phyloP scores from a whole-genome alignment of 2,888 invertebrate genomes.

The Andricus curvator region DNA sequence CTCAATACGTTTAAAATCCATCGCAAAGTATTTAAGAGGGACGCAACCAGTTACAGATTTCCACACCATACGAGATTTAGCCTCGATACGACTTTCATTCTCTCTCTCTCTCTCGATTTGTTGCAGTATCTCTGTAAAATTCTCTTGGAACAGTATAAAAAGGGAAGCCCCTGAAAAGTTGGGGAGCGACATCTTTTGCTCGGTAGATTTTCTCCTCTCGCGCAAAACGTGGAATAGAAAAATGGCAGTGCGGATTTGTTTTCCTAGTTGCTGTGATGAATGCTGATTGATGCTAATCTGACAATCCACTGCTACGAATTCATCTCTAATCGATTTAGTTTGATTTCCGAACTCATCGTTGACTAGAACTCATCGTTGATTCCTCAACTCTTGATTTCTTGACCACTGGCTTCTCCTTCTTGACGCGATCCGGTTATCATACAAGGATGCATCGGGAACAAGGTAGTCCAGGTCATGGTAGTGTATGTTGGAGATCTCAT shows the following conservation, averaged over 20 bases:
- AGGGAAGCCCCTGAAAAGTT: conserved; percentile 65
- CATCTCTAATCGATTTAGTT: neutral
- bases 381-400: conserved; percentile 57
- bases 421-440: conserved; percentile 92
- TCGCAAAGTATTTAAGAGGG: conserved; percentile 58
- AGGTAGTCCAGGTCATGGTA: conserved; percentile 90
- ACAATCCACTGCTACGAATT: conserved; percentile 7
- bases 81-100: conserved; percentile 47
- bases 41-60: conserved; percentile 40
- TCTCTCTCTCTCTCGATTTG: conserved; percentile 34
- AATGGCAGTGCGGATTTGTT: conserved; percentile 67
- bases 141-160: conserved; percentile 55
- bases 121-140: neutral
- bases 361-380: conserved; percentile 18
- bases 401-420: conserved; percentile 80
- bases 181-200: conserved; percentile 29
- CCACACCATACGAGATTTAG: conserved; percentile 36
- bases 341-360: conserved; percentile 17
- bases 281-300: neutral
- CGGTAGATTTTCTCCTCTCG: neutral
- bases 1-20: conserved; percentile 60
- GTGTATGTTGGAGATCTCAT: conserved; percentile 85
- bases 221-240: conserved; percentile 63
- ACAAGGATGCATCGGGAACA: conserved; percentile 93
- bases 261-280: neutral